phyloP scores from a whole-genome alignment of 2,113 vertebrate genomes.

The Urocitellus parryii region DNA sequence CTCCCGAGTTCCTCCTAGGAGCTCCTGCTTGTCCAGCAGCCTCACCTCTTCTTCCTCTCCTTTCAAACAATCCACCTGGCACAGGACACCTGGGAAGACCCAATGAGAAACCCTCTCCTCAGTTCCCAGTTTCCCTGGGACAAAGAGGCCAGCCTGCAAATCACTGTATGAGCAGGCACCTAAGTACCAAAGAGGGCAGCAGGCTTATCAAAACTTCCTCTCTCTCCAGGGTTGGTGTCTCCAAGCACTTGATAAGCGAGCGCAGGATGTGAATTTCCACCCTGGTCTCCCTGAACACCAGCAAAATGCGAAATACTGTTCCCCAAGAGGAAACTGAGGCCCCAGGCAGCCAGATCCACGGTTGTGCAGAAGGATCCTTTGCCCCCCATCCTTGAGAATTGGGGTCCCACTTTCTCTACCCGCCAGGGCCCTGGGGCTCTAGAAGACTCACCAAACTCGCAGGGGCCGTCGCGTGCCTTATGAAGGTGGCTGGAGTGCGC shows the following conservation, averaged over 20 bases:
- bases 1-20: background rate
- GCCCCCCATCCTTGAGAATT: background rate
- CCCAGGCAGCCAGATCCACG: background rate
- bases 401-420: background rate
- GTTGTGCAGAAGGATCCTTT: background rate
- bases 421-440: rapidly evolving
- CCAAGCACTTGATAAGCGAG: background rate
- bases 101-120: background rate
- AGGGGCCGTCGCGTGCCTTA: conserved; percentile 85
- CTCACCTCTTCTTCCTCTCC: background rate
- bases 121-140: background rate
- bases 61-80: background rate
- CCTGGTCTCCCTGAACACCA: background rate
- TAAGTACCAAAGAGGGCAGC: background rate
- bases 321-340: background rate
- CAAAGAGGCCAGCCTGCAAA: background rate
- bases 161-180: background rate
- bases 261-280: background rate
- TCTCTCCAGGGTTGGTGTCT: background rate
- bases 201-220: background rate
- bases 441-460: conserved; percentile 85
- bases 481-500: conserved; percentile 73
- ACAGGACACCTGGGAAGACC: background rate
- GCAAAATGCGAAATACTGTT: background rate
- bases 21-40: background rate